Conservation (phyloP, 2,113 vertebrate species). For the Tragelaphus scriptus region DNA sequence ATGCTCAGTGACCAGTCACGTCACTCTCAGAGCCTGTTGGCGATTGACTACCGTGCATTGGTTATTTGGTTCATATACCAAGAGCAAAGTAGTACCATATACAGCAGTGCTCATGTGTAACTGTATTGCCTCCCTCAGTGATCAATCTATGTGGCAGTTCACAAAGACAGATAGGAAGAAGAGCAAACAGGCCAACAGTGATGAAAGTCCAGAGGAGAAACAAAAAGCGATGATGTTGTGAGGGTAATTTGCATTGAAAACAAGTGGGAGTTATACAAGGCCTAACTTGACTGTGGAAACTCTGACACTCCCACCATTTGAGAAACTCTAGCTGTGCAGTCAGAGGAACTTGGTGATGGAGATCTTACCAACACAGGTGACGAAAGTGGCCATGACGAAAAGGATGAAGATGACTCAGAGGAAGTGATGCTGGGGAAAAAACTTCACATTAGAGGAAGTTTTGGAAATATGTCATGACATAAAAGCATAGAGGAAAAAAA, state of each 20-base stretch:
- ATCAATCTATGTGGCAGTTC: background rate
- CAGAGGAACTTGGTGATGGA: background rate
- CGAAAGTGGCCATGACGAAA: background rate
- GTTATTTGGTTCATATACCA: background rate
- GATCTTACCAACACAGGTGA: background rate
- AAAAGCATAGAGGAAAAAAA: background rate
- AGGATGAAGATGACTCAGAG: background rate
- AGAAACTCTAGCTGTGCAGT: background rate
- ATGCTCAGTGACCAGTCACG: background rate
- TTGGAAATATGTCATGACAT: background rate
- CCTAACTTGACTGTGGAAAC: accelerated
- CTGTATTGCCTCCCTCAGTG: background rate
- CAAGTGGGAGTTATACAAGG: background rate
- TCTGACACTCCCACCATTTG: accelerated
- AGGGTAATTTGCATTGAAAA: background rate
- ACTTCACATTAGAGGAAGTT: background rate
- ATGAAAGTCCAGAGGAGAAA: background rate
- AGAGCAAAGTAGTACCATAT: background rate
- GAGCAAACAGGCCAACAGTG: background rate
- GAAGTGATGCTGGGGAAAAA: background rate
- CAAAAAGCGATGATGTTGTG: background rate
- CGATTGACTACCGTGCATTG: accelerated
- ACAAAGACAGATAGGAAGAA: background rate
- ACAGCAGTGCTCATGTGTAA: background rate
- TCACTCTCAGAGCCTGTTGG: background rate